Evolutionary conservation across 2,797 vertebrate genomes (phyloP).

Genomic region (Sciaenops ocellatus): DNA sequence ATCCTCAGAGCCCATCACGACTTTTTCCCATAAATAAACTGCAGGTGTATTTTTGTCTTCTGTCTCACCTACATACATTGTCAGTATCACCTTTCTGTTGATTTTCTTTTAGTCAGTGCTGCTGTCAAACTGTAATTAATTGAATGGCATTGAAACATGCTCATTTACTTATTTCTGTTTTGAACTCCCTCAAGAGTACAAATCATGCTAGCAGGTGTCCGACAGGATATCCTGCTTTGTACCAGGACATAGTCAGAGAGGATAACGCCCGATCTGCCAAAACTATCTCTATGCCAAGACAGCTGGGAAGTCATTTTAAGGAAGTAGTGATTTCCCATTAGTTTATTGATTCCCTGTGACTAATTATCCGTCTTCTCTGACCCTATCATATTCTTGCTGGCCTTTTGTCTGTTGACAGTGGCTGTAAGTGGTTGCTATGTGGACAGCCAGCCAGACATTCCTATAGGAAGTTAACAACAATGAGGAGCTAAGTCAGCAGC

Average conservation of each 20-base stretch:
- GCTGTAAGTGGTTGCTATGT: constrained; percentile 59
- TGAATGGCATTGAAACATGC: neutral
- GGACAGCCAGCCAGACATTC: constrained; percentile 59
- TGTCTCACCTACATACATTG: neutral
- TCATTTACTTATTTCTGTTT: constrained; percentile 29
- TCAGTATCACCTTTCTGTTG: neutral
- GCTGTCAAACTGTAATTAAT: neutral
- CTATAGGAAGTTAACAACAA: constrained; percentile 75
- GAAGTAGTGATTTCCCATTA: constrained; percentile 1
- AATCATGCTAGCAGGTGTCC: constrained; percentile 43
- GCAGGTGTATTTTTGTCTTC: constrained; percentile 20
- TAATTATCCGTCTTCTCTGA: constrained; percentile 15
- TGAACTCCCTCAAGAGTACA: constrained; percentile 18
- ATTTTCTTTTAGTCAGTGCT: neutral
- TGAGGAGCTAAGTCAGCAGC: constrained; percentile 68
- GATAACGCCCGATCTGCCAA: neutral
- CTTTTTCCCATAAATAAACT: constrained; percentile 53
- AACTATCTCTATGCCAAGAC: constrained; percentile 17
- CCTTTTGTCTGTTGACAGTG: constrained; percentile 41
- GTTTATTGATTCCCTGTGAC: constrained; percentile 23
- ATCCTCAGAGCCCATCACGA: constrained; percentile 29
- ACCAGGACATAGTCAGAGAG: constrained; percentile 23
- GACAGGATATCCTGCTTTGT: constrained; percentile 67
- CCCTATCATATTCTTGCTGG: constrained; percentile 35
- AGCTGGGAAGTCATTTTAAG: constrained; percentile 2